Conservation (phyloP, 2,888 invertebrate species). For the Caenorhabditis virilis region DNA sequence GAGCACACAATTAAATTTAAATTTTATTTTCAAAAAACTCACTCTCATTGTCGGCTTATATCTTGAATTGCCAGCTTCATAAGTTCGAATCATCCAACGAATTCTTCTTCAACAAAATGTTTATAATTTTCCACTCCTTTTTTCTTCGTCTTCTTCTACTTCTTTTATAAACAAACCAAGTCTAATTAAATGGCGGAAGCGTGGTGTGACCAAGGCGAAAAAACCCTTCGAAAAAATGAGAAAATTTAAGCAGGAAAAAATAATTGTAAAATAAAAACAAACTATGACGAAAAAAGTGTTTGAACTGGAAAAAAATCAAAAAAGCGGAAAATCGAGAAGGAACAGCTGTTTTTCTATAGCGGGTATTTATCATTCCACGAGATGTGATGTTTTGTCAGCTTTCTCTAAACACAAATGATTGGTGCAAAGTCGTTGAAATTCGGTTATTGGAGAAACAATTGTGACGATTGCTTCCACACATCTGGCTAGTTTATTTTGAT, state of each 20-base stretch:
- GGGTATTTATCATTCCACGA: background rate
- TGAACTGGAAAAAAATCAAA: background rate
- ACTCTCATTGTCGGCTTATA: constrained; percentile 46
- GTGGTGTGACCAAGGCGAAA: background rate
- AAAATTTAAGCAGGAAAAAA: background rate
- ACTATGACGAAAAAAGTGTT: background rate
- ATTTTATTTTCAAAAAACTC: constrained; percentile 13
- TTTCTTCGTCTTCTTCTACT: background rate
- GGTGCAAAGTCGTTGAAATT: too few relatives aligned
- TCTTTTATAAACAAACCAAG: constrained; percentile 6
- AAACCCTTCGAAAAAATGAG: background rate
- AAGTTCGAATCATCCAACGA: constrained; percentile 40
- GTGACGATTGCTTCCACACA: too few relatives aligned
- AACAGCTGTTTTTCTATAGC: background rate
- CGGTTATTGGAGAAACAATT: too few relatives aligned
- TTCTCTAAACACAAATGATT: background rate
- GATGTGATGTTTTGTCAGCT: background rate
- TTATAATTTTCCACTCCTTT: too few relatives aligned
- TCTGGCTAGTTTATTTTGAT: too few relatives aligned
- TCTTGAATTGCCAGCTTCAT: constrained; percentile 31
- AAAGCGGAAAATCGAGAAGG: background rate
- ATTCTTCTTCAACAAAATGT: background rate
- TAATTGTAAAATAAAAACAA: background rate
- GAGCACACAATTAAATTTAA: too few relatives aligned
- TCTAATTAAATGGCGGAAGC: constrained; percentile 16